A percentile compares a stretch with the other conserved stretches of the same genome.
Conservation (phyloP, 2,113 vertebrate genomes). For the Notiomystis cincta region DNA sequence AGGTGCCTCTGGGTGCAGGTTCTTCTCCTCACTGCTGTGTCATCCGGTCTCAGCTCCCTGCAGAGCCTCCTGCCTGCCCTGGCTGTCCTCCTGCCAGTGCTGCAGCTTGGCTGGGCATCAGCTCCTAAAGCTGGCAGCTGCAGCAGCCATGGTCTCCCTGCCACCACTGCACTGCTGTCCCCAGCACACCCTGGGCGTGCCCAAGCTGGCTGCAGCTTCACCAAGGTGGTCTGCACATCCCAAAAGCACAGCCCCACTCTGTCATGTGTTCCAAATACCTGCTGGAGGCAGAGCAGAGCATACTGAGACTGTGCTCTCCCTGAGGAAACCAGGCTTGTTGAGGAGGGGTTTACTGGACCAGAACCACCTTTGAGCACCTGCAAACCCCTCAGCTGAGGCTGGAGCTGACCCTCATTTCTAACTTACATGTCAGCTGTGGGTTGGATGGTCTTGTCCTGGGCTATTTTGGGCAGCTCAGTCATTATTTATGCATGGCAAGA, state of each 20-base stretch:
- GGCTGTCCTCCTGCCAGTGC: background rate
- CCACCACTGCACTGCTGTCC: background rate
- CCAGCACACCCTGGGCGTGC: background rate
- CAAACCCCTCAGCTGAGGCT: background rate
- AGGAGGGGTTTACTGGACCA: background rate
- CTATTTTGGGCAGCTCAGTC: background rate
- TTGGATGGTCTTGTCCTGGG: background rate
- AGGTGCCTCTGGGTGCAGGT: slow-evolving; percentile 17
- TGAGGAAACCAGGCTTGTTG: background rate
- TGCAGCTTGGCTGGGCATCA: background rate
- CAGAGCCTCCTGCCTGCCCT: background rate
- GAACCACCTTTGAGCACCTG: background rate
- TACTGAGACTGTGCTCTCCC: background rate
- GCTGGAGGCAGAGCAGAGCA: background rate
- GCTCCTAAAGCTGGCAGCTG: background rate
- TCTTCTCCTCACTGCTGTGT: background rate
- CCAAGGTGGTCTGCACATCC: background rate
- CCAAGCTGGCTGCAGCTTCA: background rate
- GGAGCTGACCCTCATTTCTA: background rate
- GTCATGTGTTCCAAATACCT: background rate
- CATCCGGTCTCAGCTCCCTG: background rate
- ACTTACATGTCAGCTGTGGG: background rate
- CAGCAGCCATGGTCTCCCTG: background rate
- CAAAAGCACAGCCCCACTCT: background rate
- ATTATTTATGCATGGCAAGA: background rate